Percentiles rank a stretch among this genome's conserved stretches.
Conservation (phyloP, 2,888 invertebrate species). For the Thumatha senex region DNA sequence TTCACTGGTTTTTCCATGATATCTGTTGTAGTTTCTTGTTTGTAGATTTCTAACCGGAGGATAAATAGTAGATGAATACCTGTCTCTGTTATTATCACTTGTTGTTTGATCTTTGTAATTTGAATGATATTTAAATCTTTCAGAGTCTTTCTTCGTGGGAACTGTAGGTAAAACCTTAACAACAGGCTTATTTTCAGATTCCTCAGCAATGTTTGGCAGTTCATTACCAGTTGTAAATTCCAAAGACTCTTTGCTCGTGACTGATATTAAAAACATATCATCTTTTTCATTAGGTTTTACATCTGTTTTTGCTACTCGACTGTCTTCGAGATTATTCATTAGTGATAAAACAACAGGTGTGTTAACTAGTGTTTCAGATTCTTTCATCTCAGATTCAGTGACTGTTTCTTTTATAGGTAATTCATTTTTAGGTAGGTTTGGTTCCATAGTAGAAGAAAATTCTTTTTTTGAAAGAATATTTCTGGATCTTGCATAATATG, state of each 20-base stretch:
- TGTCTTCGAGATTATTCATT: slow-evolving; percentile 50
- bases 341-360: slow-evolving; percentile 64
- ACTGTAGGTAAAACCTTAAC: slow-evolving; percentile 44
- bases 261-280: slow-evolving; percentile 59
- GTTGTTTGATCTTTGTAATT: slow-evolving; percentile 60
- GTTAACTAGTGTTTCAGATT: slow-evolving; percentile 50
- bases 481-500: slow-evolving; percentile 64
- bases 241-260: slow-evolving; percentile 65
- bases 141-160: slow-evolving; percentile 36
- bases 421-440: slow-evolving; percentile 24
- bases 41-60: slow-evolving; percentile 69
- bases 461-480: slow-evolving; percentile 43
- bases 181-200: slow-evolving; percentile 49
- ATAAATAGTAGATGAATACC: slow-evolving; percentile 43
- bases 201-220: slow-evolving; percentile 45
- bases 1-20: slow-evolving; percentile 44
- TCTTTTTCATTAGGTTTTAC: slow-evolving; percentile 38
- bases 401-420: slow-evolving; percentile 5
- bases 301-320: slow-evolving; percentile 25
- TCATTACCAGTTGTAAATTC: slow-evolving; percentile 59
- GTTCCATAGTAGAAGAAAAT: slow-evolving; percentile 35
- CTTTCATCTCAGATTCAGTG: slow-evolving; percentile 44
- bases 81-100: slow-evolving; percentile 41
- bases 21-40: slow-evolving; percentile 64
- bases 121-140: slow-evolving; percentile 67